These are phyloP conservation scores for Pseudorhiza aurosa DNA, from an alignment of 30 jellyfish, hydroid and myxozoan genomes.

Conservation along the genomic window DNA sequence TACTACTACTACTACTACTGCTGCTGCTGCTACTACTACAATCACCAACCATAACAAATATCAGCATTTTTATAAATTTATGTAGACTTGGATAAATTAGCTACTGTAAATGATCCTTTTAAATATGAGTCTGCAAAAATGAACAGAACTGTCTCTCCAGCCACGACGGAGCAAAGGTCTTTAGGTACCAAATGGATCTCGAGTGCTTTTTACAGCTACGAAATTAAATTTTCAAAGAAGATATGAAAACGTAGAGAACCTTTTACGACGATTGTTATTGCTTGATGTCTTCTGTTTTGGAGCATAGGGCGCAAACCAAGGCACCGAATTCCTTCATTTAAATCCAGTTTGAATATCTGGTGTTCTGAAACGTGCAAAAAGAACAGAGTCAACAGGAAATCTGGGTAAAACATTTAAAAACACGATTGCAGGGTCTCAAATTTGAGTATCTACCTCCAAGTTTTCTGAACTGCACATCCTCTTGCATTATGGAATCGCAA, in stretches of 20 bases:
- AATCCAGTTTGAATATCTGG: background rate
- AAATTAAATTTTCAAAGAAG: background rate
- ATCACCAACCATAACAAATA: no score
- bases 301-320: background rate
- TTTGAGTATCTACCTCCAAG: slow-evolving; percentile 34
- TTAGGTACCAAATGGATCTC: background rate
- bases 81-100: no score
- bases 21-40: no score
- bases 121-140: no score
- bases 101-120: no score
- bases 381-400: background rate
- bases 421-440: no score
- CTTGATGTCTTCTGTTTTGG: slow-evolving; percentile 10
- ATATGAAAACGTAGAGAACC: slow-evolving; percentile 3
- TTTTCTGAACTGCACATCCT: slow-evolving; percentile 40
- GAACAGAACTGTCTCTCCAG: no score
- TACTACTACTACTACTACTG: no score
- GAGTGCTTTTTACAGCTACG: background rate
- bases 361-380: background rate
- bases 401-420: background rate
- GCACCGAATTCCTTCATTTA: slow-evolving; percentile 43
- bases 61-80: no score
- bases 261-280: slow-evolving; percentile 14
- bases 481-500: slow-evolving; percentile 28
- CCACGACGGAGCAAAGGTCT: no score